These are phyloP conservation scores for Actinemys pallida DNA, from an alignment of 2,113 vertebrate genomes.

Conservation along the genomic window DNA sequence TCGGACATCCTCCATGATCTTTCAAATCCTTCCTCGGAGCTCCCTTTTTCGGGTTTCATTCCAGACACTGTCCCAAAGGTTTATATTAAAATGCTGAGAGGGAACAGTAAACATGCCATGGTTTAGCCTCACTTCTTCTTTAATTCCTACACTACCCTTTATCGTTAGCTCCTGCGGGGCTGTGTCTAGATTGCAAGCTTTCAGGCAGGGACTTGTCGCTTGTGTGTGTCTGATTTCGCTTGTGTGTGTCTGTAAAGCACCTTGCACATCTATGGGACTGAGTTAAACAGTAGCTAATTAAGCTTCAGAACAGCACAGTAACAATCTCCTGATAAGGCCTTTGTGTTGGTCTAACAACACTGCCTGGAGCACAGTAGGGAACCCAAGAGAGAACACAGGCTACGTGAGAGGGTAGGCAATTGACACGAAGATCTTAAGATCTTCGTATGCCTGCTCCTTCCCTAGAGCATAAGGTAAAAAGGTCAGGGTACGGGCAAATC, in stretches of 20 bases:
- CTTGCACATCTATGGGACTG: background rate
- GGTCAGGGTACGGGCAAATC: background rate
- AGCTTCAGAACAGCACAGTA: background rate
- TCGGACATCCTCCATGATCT: fast-evolving
- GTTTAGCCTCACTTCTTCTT: background rate
- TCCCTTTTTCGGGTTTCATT: background rate
- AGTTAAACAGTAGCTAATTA: background rate
- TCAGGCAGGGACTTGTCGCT: background rate
- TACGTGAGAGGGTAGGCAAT: background rate
- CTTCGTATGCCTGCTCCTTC: background rate
- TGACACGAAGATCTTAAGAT: background rate
- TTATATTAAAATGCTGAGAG: background rate
- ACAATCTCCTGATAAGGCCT: background rate
- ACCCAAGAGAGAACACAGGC: background rate
- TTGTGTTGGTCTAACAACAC: too few species aligned
- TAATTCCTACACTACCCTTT: background rate
- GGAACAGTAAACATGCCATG: fast-evolving
- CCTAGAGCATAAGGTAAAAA: fast-evolving
- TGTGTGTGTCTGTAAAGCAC: too few species aligned
- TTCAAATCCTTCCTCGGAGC: background rate
- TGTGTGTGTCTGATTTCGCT: background rate
- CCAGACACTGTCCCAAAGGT: background rate
- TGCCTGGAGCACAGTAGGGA: background rate
- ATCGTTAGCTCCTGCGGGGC: background rate
- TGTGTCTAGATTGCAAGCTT: background rate